Conservation (phyloP, 2,113 vertebrate species). For the Rhynchomys soricoides region DNA sequence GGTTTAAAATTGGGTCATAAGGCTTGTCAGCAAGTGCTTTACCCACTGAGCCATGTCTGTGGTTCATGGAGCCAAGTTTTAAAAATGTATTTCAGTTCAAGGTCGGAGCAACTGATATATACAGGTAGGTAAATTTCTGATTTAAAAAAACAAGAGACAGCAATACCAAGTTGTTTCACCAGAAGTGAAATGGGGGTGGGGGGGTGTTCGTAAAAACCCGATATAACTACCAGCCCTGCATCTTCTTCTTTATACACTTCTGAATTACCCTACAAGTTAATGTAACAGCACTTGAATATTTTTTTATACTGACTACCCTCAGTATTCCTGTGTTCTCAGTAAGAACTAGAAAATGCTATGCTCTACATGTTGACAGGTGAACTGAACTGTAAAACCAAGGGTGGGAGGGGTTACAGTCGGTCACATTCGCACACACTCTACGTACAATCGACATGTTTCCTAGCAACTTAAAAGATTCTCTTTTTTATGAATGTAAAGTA, state of each 20-base stretch:
- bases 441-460: background rate
- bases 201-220: background rate
- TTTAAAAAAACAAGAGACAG: background rate
- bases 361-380: background rate
- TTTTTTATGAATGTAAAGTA: background rate
- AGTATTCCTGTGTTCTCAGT: constrained; percentile 9
- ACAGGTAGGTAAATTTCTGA: background rate
- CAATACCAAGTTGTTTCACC: background rate
- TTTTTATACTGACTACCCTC: constrained; percentile 33
- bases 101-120: background rate
- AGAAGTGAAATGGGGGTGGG: background rate
- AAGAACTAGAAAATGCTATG: background rate
- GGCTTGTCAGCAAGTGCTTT: background rate
- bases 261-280: background rate
- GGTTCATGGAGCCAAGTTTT: background rate
- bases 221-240: too few species aligned
- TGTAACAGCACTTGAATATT: background rate
- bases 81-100: background rate
- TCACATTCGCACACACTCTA: background rate
- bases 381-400: background rate
- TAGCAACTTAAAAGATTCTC: background rate
- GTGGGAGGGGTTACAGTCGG: background rate
- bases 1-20: background rate
- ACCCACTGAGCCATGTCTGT: background rate
- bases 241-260: background rate